phyloP scores from a whole-genome alignment of 2,797 vertebrate species.

The Crypturellus tataupa region DNA sequence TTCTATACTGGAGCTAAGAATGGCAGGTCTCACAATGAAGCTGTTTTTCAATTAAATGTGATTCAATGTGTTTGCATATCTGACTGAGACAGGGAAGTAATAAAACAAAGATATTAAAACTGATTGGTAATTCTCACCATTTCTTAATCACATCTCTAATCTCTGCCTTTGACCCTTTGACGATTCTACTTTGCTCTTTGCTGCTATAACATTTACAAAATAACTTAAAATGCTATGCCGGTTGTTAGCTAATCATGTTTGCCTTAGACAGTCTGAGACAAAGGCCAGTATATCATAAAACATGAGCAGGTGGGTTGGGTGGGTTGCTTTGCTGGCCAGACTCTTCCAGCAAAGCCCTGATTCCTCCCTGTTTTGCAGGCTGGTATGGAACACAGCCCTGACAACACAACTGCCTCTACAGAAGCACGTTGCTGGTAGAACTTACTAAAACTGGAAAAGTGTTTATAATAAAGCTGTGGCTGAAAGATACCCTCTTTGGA shows the following conservation, averaged over 20 bases:
- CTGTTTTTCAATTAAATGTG: slow-evolving; percentile 43
- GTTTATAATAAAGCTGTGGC: not conserved
- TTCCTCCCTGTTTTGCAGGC: not conserved
- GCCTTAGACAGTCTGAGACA: slow-evolving; percentile 27
- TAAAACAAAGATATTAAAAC: slow-evolving; percentile 44
- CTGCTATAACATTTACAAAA: slow-evolving; percentile 24
- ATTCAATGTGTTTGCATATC: slow-evolving; percentile 52
- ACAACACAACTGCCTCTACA: not conserved
- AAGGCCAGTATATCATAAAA: slow-evolving; percentile 31
- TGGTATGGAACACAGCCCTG: not conserved
- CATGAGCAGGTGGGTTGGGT: not conserved
- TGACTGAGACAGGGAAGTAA: slow-evolving; percentile 32
- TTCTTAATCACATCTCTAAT: slow-evolving; percentile 39
- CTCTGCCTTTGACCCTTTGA: slow-evolving; percentile 42
- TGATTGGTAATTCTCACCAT: slow-evolving; percentile 8
- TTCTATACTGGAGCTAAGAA: slow-evolving; percentile 48
- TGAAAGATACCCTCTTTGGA: not conserved
- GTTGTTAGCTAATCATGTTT: slow-evolving; percentile 14
- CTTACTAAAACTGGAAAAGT: not conserved
- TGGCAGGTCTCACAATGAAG: slow-evolving; percentile 63
- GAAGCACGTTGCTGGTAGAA: not conserved
- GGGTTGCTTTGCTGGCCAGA: not conserved
- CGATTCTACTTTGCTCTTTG: slow-evolving; percentile 9
- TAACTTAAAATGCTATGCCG: slow-evolving; percentile 14
- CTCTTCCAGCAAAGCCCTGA: not conserved